phyloP scores from a whole-genome alignment of 2,113 vertebrate species.

The Misgurnus mizolepis region DNA sequence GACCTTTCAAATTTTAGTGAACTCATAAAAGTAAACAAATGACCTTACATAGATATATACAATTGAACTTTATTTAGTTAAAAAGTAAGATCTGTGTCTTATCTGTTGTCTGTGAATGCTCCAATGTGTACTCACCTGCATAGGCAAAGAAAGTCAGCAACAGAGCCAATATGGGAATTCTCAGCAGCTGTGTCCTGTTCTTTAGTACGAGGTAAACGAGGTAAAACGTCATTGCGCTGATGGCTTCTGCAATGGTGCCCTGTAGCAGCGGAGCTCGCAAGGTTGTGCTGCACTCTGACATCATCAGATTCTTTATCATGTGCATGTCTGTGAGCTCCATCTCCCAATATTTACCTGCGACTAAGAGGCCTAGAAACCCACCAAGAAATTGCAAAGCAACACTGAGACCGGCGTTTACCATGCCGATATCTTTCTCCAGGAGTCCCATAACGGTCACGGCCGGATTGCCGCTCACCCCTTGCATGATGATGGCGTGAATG shows the following conservation, averaged over 20 bases:
- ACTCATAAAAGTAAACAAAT: too few species aligned
- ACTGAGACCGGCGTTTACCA: constrained; percentile 52
- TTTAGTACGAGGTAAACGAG: constrained; percentile 71
- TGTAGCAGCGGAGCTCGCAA: constrained; percentile 73
- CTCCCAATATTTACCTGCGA: constrained; percentile 80
- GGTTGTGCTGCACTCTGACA: constrained; percentile 77
- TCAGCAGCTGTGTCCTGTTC: constrained; percentile 53
- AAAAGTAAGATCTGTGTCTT: too few species aligned
- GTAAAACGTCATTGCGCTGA: constrained; percentile 78
- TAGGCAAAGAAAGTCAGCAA: constrained; percentile 78
- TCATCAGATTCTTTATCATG: constrained; percentile 85
- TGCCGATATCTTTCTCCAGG: constrained; percentile 70
- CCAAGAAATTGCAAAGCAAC: constrained; percentile 78
- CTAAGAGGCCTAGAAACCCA: constrained; percentile 56
- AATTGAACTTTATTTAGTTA: too few species aligned
- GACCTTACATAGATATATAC: too few species aligned
- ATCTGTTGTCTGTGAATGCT: not conserved
- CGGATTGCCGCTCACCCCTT: constrained; percentile 77
- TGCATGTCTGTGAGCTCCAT: constrained; percentile 90
- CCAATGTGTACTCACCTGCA: constrained; percentile 71
- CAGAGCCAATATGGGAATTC: constrained; percentile 66
- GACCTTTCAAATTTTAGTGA: too few species aligned
- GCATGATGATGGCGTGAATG: constrained; percentile 68
- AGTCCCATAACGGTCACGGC: constrained; percentile 72
- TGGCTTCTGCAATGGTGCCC: constrained; percentile 74